Evolutionary conservation across 2,113 vertebrate species (phyloP), one percentile per base, ranked within the genome.

Genomic region (Himantopus leucocephalus): DNA sequence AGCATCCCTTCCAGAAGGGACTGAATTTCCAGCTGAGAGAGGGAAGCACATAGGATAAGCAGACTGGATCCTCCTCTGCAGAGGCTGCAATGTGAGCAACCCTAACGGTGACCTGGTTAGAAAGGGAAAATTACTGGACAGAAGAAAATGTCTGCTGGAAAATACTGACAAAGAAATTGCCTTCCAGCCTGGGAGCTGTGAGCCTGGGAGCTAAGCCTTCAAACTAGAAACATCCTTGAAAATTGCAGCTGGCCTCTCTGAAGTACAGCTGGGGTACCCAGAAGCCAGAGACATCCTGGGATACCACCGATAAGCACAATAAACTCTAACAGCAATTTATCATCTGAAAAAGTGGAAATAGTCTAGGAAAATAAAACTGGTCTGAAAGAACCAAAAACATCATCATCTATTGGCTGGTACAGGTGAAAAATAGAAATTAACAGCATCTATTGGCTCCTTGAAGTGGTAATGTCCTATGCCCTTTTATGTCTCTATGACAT

Each of bases 251-350:
- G 62, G 22, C 21, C 18, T 88, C 16, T 70, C 35, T 27, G 37
- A 88, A 82, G 30, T 60, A 23, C 41, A 82, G 10, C 35, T 89
- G 56, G 12, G 19, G 8, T 32, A 52, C 19, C 13, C 43, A 81
- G 48, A 34, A 85, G 14, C 45, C 19, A 73, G 30, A 59, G 53
- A 30, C 2, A 82, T 32, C 32, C 77, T 39, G n/a, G 77, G 59
- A 68, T 15, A 59, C 26, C 13, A 53, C 0, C 0, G 0, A 35
- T 59, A 77, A 77, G 20, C 9, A 70, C 10, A 66, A 82, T 50
- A 52, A 74, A 74, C 7, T 52, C 2, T 21, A 60, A 21, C 16
- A 74, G 34, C 8, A 43, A 10, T 37, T 92, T 76, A 29, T 64
- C 10, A 64, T 24, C 43, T 59, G 68, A 81, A 81, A 63, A 80